These are phyloP conservation scores for Shargacucullia verbasci DNA, from an alignment of 2,888 invertebrate species.

Conservation along the genomic window DNA sequence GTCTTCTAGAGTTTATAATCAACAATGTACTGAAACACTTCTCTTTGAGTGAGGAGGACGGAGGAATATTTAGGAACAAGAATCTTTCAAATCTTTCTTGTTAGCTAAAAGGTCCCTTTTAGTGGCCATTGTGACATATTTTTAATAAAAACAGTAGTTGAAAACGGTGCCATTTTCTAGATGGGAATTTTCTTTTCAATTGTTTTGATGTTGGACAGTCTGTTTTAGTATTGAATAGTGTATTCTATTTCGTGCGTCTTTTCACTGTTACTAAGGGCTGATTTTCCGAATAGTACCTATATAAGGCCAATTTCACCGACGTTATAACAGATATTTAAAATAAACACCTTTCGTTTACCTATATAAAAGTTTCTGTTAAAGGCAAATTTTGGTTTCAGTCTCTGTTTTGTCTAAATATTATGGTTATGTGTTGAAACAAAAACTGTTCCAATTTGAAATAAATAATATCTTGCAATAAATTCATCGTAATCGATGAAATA, in stretches of 20 bases:
- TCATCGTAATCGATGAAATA: too few relatives aligned
- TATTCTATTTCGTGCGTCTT: neutral
- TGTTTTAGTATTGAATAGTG: conserved; percentile 8
- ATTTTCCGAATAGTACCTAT: too few relatives aligned
- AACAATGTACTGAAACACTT: conserved; percentile 15
- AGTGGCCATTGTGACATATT: conserved; percentile 26
- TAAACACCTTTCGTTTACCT: too few relatives aligned
- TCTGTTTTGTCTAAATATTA: too few relatives aligned
- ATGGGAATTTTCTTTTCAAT: conserved; percentile 18
- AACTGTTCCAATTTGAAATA: too few relatives aligned
- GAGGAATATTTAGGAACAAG: conserved; percentile 3
- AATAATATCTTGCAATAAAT: too few relatives aligned
- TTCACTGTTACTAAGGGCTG: neutral
- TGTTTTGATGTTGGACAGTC: conserved; percentile 2
- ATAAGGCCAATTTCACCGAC: too few relatives aligned
- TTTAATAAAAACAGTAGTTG: conserved; percentile 44
- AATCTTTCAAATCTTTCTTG: conserved; percentile 20
- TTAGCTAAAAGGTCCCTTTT: conserved; percentile 35
- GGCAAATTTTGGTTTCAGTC: too few relatives aligned
- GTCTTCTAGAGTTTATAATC: conserved; percentile 3
- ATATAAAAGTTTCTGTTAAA: too few relatives aligned
- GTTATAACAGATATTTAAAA: too few relatives aligned
- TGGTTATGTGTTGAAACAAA: too few relatives aligned
- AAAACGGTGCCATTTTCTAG: conserved; percentile 8
- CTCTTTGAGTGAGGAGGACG: too few relatives aligned